Base-by-base conservation (phyloP, 2,888 invertebrate species). In the Apoda limacodes region DNA sequence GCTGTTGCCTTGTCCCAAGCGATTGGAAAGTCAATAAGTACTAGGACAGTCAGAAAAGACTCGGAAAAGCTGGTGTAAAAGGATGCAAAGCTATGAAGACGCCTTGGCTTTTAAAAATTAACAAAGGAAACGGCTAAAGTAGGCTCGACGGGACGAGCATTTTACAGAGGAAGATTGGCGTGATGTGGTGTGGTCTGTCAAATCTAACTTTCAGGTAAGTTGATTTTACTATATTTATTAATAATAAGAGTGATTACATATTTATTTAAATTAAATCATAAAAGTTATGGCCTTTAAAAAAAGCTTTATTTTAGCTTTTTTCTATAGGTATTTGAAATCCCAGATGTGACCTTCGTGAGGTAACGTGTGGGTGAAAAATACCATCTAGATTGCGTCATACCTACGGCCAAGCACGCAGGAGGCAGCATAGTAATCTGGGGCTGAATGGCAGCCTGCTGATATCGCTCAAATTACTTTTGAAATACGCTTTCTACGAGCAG, bases 1-100 rank as follows among this genome's bases (percentile, higher is more conserved):
- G 37, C 37, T 37, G 32, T 33, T 23, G 25, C 34, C 29, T 32
- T 40, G 30, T 31, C 40, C 11, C 30, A 34, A 33, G 25, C 36
- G 25, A 28, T 27, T 28, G 30, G 32, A 27, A 34, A 36, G 11
- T 26, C 32, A 10, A 38, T 37, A n/a, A 28, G 30, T 19, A 20
- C 31, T 20, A 25, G 25, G 13, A 28, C 30, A 4, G 24, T 24
- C 9, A 27, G 28, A 28, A 25, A 35, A 30, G 35, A 20, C 35
- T 35, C 19, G 14, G 26, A 25, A 31, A 34, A 28, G 37, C 34
- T 24, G 34, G 31, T 22, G 19, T 32, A 26, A 31, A 29, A 23
- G 34, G 34, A 9, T 34, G 37, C 21, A 37, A 38, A 32, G 37
- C 33, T 12, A 35, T 35, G 13, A 35, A 35, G 28, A 33, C 35